Base-by-base conservation (phyloP, 2,113 vertebrate genomes). In the Dromaius novaehollandiae region DNA sequence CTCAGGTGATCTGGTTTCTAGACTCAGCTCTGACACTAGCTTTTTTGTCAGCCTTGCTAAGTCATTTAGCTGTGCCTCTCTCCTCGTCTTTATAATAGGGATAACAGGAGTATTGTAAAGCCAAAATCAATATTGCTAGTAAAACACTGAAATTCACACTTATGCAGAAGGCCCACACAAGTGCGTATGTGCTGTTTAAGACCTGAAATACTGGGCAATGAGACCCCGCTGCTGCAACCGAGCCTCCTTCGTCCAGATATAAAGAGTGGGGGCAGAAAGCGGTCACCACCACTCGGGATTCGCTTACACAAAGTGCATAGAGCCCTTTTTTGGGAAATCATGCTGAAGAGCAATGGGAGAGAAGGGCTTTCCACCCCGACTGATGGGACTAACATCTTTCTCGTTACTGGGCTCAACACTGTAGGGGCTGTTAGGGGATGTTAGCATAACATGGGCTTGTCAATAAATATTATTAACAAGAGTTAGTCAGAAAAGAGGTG, bases 1-100 rank as follows among this genome's bases (percentile, higher is more conserved):
- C 91, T 91, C 93, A 93, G 90, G 94, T 96, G 95, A 79, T 95
- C 94, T 96, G 90, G 91, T 92, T 95, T 97, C 89, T 96, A 51
- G 87, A 95, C 90, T 60, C 92, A 81, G 50, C 86, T 91, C 81
- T 0, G 0, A 86, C 89, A 65, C 69, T 91, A 0, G 5, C 6
- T 73, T 38, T 73, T 84, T 86, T 65, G 61, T 93, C 90, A 85
- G 91, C 70, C 95, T 80, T 80, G 84, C 66, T 94, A 96, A 95
- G 93, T 91, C 66, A 80, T 85, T 95, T 86, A 89, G 78, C 89
- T 89, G 66, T 63, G 84, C 68, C 19, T 95, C 80, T 93, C 38
- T 11, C 50, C 75, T 71, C 6, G 0, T 75, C 85, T 75, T 83
- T 75, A 30, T 78, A 90, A 83, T 16, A 75, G 71, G 95, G 87